These are phyloP conservation scores for Coryphaenoides rupestris DNA, from an alignment of 2,113 vertebrate species.

Conservation along the genomic window DNA sequence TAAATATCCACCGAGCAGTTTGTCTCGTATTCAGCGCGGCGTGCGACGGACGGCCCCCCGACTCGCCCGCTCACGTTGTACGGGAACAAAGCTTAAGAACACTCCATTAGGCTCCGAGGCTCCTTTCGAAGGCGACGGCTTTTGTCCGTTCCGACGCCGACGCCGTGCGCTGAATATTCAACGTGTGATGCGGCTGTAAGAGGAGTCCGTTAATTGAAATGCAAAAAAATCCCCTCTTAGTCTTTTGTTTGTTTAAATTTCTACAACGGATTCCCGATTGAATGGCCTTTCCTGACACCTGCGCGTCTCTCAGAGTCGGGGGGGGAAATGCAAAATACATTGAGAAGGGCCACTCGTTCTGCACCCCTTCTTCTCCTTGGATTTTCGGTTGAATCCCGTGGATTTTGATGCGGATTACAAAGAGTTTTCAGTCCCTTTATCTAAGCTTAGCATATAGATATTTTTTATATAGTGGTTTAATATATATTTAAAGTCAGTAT, in stretches of 20 bases:
- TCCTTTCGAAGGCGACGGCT: not conserved
- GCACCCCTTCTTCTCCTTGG: not conserved
- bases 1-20: not conserved
- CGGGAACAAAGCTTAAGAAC: not conserved
- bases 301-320: conserved; percentile 15
- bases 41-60: not conserved
- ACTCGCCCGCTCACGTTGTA: not conserved
- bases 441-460: no score
- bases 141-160: not conserved
- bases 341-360: not conserved
- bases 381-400: no score
- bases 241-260: conserved; percentile 21
- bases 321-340: conserved; percentile 3
- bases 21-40: conserved; percentile 4
- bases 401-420: no score
- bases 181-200: not conserved
- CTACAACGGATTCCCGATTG: not conserved
- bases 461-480: no score
- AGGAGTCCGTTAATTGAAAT: conserved; percentile 7
- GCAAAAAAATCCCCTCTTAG: conserved; percentile 15
- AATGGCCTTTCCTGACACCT: conserved; percentile 18
- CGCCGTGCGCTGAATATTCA: not conserved
- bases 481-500: not conserved
- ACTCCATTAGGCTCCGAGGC: not conserved
- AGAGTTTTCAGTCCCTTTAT: no score